A percentile compares a stretch with the other conserved stretches of the same genome.
Conservation (phyloP, 2,113 vertebrate species). For the Tiliqua scincoides region DNA sequence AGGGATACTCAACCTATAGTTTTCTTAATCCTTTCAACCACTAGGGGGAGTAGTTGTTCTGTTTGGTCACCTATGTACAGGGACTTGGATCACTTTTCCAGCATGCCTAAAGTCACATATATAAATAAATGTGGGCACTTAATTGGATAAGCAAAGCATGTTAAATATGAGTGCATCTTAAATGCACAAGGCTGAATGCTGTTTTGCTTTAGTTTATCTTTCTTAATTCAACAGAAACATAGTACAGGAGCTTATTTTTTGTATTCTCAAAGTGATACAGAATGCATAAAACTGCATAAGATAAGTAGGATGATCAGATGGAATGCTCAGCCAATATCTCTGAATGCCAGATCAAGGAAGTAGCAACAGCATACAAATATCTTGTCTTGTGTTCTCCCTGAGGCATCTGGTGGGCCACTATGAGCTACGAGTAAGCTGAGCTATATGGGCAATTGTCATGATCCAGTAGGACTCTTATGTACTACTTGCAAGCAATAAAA, state of each 20-base stretch:
- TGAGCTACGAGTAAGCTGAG: too few species aligned
- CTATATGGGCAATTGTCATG: too few species aligned
- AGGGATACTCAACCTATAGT: background rate
- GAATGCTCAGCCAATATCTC: background rate
- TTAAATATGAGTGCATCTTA: background rate
- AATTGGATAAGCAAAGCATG: background rate
- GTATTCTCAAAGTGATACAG: background rate
- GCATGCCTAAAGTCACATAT: background rate
- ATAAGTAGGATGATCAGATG: background rate
- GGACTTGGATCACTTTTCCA: background rate
- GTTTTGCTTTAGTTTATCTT: fast-evolving
- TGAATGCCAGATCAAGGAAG: too few species aligned
- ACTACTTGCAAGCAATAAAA: background rate
- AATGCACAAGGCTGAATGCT: fast-evolving
- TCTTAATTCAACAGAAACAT: background rate
- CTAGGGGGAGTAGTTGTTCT: constrained; percentile 69
- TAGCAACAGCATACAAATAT: too few species aligned
- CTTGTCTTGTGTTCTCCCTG: too few species aligned
- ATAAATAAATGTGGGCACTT: background rate
- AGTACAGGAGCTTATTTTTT: fast-evolving
- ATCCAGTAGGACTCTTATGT: too few species aligned
- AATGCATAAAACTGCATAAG: background rate
- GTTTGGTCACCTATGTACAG: background rate
- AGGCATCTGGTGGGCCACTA: too few species aligned
- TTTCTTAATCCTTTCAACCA: constrained; percentile 50